Evolutionary conservation across 2,113 vertebrate species (phyloP), one percentile per base, ranked within the genome.

Genomic region (Dipodomys ordii): DNA sequence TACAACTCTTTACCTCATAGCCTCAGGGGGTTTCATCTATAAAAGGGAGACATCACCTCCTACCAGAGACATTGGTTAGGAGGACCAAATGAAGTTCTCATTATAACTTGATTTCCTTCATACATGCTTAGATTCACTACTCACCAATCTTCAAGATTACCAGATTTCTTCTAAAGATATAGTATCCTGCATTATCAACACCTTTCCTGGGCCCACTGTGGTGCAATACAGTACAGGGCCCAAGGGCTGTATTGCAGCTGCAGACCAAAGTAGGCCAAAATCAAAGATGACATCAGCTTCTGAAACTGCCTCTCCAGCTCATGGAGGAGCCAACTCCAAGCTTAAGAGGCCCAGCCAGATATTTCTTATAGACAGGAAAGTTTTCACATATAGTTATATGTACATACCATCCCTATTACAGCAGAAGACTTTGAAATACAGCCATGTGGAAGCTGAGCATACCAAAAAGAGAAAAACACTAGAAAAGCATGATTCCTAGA

Each of bases 31-130:
- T 78, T 91, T 80, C 44, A 71, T 49, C 32, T 88, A 60, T 35
- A 91, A 94, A 90, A 85, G 49, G 39, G 27, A 95, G 82, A 79
- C n/a, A 92, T 15, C 13, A 81, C 30, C 28, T 91, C 88, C 85
- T 88, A 81, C 23, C 5, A 67, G 12, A 92, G 81, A 90, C 72
- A 44, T 64, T 4, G 60, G 20, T 80, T 39, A 94, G 69, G 9
- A 86, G 19, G 23, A 74, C 62, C 77, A 76, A 8, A 62, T 27
- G 77, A 25, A 15, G n/a, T 32, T 57, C 71, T 88, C 72, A 82
- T 44, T 65, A n/a, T 93, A 88, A 87, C 80, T 30, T 95, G n/a
- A 78, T 71, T 89, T 88, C 53, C 27, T 93, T 95, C 28, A 88
- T 25, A 67, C 20, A 68, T 64, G 53, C 64, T 82, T 88, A 13